These are phyloP conservation scores for Troides helena DNA, from an alignment of 2,888 invertebrate genomes.

Conservation along the genomic window DNA sequence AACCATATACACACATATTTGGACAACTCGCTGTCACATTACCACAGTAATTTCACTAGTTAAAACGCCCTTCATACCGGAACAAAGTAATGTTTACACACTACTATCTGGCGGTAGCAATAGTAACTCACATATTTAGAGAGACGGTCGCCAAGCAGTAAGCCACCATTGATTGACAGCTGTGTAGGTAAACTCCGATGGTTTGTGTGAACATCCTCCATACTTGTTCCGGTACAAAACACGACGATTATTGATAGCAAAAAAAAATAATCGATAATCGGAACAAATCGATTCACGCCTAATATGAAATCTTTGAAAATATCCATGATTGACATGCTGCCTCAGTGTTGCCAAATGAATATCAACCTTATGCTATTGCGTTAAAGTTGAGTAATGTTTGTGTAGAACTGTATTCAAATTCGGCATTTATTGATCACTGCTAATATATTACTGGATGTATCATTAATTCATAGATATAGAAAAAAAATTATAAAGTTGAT, in stretches of 20 bases:
- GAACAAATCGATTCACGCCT: conserved; percentile 60
- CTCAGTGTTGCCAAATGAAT: not conserved
- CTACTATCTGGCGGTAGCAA: too few relatives aligned
- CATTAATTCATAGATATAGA: not conserved
- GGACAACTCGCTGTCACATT: too few relatives aligned
- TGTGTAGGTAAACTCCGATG: too few relatives aligned
- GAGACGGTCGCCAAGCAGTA: too few relatives aligned
- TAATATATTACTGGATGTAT: conserved; percentile 12
- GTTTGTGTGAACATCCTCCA: conserved; percentile 18
- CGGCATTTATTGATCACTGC: conserved; percentile 1
- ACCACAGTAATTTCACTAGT: too few relatives aligned
- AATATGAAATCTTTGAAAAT: conserved; percentile 45
- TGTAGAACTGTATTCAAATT: not conserved
- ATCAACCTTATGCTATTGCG: not conserved
- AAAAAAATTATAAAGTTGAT: not conserved
- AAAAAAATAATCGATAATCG: conserved; percentile 35
- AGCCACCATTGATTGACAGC: too few relatives aligned
- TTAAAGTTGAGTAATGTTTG: conserved; percentile 1
- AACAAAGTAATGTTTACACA: too few relatives aligned
- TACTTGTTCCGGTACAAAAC: not conserved
- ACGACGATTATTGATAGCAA: not conserved
- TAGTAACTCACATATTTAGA: too few relatives aligned
- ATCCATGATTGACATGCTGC: conserved; percentile 36
- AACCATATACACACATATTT: too few relatives aligned
- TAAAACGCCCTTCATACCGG: too few relatives aligned